Conservation (phyloP, 1,140 invertebrate species). For the Drosophila aff. region DNA sequence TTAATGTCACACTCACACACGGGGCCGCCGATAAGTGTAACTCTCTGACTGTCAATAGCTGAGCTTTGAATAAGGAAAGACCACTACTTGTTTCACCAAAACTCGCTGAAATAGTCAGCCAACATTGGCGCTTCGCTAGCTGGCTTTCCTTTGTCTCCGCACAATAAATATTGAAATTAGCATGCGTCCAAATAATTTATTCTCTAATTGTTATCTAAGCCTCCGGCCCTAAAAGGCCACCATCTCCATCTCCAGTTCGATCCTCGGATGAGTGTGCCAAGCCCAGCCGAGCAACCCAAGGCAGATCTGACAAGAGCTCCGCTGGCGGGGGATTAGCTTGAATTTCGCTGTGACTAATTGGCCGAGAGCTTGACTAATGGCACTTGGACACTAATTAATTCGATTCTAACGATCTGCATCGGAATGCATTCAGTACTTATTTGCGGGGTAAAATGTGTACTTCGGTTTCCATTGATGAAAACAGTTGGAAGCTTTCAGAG, state of each 20-base stretch:
- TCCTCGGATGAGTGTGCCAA: slow-evolving; percentile 30
- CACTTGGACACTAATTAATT: slow-evolving; percentile 24
- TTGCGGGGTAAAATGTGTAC: slow-evolving; percentile 16
- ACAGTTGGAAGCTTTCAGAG: background rate
- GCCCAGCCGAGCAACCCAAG: slow-evolving; percentile 1
- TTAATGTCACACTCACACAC: slow-evolving; percentile 74
- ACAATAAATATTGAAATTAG: slow-evolving; percentile 69
- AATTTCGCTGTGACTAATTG: slow-evolving; percentile 38
- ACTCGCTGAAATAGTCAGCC: slow-evolving; percentile 65
- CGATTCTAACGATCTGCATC: slow-evolving; percentile 12
- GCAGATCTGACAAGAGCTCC: slow-evolving; percentile 22
- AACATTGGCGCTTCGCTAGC: slow-evolving; percentile 43
- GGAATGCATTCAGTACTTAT: slow-evolving; percentile 12
- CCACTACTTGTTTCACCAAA: slow-evolving; percentile 82
- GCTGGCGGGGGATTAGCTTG: slow-evolving; percentile 16
- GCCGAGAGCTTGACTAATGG: slow-evolving; percentile 45
- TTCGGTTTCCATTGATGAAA: slow-evolving; percentile 11
- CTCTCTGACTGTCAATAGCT: slow-evolving; percentile 73
- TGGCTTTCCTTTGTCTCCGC: slow-evolving; percentile 47
- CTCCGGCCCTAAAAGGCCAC: slow-evolving; percentile 27
- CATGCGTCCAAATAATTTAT: slow-evolving; percentile 73
- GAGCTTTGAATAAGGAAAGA: slow-evolving; percentile 77
- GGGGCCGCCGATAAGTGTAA: slow-evolving; percentile 62
- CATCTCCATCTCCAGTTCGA: slow-evolving; percentile 22
- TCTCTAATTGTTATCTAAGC: slow-evolving; percentile 76